Evolutionary conservation across 2,113 vertebrate genomes (phyloP).

Genomic region (Lethenteron reissneri): DNA sequence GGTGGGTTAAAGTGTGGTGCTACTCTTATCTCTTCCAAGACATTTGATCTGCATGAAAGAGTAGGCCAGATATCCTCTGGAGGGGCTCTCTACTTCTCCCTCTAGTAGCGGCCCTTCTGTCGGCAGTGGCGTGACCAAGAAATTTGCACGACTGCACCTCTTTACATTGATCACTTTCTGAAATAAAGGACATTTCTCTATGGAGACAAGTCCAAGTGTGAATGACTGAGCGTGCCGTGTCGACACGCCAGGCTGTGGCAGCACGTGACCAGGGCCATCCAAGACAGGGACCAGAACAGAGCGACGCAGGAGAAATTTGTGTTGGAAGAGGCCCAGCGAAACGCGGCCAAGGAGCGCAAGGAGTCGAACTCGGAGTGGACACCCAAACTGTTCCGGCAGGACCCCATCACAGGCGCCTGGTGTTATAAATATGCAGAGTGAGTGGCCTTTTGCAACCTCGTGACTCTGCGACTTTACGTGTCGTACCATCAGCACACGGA

Average conservation of each 20-base stretch:
- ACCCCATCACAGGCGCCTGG: conserved; percentile 71
- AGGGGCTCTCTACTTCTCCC: background rate
- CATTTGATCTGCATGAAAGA: too few relatives aligned
- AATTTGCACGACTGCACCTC: background rate
- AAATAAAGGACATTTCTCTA: background rate
- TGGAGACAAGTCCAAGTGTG: too few relatives aligned
- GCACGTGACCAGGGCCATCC: conserved; percentile 79
- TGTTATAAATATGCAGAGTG: conserved; percentile 88
- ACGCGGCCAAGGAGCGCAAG: conserved; percentile 64
- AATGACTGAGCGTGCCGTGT: background rate
- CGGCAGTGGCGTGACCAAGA: background rate
- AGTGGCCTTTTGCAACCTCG: conserved; percentile 19
- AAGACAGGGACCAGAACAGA: conserved; percentile 87
- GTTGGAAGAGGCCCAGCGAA: conserved; percentile 81
- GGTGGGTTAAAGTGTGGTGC: too few relatives aligned
- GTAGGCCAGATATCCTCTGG: background rate
- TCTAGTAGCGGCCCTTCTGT: background rate
- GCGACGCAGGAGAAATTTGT: conserved; percentile 85
- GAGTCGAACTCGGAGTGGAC: conserved; percentile 61
- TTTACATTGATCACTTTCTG: background rate
- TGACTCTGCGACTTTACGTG: background rate
- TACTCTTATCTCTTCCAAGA: too few relatives aligned
- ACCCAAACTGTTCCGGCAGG: conserved; percentile 64
- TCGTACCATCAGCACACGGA: background rate
- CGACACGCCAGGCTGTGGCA: conserved; percentile 68